Conservation (phyloP, 92 coral and sea anemone species). For the Ricordea florida region DNA sequence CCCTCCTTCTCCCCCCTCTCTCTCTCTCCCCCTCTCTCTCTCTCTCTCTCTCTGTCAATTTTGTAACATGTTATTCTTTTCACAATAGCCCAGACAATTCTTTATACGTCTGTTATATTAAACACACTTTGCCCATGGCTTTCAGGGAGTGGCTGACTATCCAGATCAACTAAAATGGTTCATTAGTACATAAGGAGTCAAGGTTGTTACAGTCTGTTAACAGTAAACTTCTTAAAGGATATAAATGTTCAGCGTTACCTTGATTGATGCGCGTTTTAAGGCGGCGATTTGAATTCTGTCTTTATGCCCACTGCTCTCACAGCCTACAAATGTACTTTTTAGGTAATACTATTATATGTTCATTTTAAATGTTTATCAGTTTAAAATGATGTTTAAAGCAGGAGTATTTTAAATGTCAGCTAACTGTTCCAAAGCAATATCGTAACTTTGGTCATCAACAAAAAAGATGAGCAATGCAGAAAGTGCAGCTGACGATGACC, state of each 20-base stretch:
- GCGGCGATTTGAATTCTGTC: background rate
- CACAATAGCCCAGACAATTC: too few species aligned
- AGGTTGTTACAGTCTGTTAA: background rate
- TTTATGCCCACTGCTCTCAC: background rate
- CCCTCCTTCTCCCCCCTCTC: too few species aligned
- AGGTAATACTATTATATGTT: background rate
- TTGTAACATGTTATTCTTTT: too few species aligned
- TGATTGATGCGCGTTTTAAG: background rate
- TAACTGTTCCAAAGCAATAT: background rate
- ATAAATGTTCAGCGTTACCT: background rate
- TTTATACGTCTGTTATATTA: too few species aligned
- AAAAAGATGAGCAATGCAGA: background rate
- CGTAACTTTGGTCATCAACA: background rate
- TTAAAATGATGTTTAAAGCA: background rate
- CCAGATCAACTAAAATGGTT: too few species aligned
- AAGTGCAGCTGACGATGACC: background rate
- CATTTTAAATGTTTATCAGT: background rate
- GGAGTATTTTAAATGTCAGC: background rate
- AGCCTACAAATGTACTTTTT: background rate
- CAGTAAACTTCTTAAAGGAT: background rate
- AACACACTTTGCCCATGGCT: too few species aligned
- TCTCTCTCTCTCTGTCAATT: too few species aligned
- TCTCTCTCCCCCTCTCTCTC: too few species aligned
- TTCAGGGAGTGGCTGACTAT: too few species aligned
- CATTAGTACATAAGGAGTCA: too few species aligned